Conservation (phyloP, 1,140 invertebrate species). For the Drosophila ambigua region DNA sequence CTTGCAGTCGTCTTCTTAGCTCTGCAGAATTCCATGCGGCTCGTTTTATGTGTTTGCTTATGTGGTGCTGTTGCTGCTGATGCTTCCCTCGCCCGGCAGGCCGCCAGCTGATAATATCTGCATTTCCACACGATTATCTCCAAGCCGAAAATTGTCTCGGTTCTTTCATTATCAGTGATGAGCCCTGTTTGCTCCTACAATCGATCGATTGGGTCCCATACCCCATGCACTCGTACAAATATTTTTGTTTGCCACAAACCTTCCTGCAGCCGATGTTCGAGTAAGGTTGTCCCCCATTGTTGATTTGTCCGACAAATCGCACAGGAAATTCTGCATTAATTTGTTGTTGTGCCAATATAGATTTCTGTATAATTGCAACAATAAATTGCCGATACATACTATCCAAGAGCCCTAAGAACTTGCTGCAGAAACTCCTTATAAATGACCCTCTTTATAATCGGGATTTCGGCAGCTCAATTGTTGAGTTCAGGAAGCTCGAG, state of each 20-base stretch:
- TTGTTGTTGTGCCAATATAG: slow-evolving; percentile 16
- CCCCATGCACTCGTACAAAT: neutral
- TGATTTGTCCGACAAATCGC: slow-evolving; percentile 18
- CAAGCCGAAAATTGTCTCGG: slow-evolving; percentile 10
- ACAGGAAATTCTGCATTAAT: slow-evolving; percentile 53
- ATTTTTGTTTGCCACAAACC: slow-evolving; percentile 32
- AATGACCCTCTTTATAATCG: slow-evolving; percentile 40
- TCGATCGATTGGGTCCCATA: slow-evolving; percentile 41
- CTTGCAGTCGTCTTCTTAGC: neutral
- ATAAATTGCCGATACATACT: slow-evolving; percentile 30
- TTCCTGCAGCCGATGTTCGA: neutral
- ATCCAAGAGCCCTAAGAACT: neutral
- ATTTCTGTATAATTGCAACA: slow-evolving; percentile 47
- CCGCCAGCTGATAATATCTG: slow-evolving; percentile 42
- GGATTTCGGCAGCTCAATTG: neutral
- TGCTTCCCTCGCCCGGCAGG: slow-evolving; percentile 16
- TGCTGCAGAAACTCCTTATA: slow-evolving; percentile 27
- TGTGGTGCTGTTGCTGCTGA: slow-evolving; percentile 46
- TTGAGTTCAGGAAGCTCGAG: neutral
- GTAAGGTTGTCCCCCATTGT: slow-evolving; percentile 20
- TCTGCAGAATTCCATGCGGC: slow-evolving; percentile 16
- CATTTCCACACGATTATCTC: slow-evolving; percentile 33
- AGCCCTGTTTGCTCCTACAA: slow-evolving; percentile 48
- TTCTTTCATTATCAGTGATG: slow-evolving; percentile 28
- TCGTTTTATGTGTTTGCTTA: slow-evolving; percentile 23